Conservation (phyloP, 2,113 vertebrate species). For the Ammospiza caudacuta region DNA sequence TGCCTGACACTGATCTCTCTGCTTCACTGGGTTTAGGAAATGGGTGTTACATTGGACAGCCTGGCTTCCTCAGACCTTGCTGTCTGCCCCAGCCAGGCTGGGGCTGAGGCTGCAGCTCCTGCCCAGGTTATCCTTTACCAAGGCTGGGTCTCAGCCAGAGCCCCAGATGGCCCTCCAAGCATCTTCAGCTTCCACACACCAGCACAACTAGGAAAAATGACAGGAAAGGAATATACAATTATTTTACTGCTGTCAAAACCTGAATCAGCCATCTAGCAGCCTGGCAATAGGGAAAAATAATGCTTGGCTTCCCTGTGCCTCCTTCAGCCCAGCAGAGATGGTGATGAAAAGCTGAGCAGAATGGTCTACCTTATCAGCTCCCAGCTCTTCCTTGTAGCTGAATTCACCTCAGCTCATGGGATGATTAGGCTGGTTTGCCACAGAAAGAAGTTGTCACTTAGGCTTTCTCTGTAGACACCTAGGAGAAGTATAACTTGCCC, state of each 20-base stretch:
- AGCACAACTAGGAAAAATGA: not conserved
- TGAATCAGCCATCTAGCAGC: not conserved
- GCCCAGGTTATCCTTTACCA: not conserved
- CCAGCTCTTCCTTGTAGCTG: not conserved
- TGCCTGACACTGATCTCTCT: not conserved
- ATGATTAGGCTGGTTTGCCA: not conserved
- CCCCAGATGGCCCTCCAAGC: not conserved
- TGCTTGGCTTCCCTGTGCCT: not conserved
- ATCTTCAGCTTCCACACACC: accelerated
- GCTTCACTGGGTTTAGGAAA: not conserved
- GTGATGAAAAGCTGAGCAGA: not conserved
- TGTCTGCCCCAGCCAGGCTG: not conserved
- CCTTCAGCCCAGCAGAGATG: not conserved
- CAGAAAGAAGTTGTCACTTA: not conserved
- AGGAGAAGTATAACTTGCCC: not conserved
- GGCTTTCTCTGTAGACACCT: not conserved
- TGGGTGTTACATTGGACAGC: accelerated
- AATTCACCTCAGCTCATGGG: not conserved
- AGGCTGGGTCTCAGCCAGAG: not conserved
- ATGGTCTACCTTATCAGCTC: not conserved
- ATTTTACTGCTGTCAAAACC: not conserved
- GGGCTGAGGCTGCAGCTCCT: not conserved
- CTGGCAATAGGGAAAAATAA: not conserved
- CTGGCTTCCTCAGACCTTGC: not conserved
- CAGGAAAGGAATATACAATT: not conserved